A percentile compares a stretch with the other conserved stretches of the same genome.
phyloP scores from a whole-genome alignment of 2,113 vertebrate genomes.

The Tinamus guttatus region DNA sequence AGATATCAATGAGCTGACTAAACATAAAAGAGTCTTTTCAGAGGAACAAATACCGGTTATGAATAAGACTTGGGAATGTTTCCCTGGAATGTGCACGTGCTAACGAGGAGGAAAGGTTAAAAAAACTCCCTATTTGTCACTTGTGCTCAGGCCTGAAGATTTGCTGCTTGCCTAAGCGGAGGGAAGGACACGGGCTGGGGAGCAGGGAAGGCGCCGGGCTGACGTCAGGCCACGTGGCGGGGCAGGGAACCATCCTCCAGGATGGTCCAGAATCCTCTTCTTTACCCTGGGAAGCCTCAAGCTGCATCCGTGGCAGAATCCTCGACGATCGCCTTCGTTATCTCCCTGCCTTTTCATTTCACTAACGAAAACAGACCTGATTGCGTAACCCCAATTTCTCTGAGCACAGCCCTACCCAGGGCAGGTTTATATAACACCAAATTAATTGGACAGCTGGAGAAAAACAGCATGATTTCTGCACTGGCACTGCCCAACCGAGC shows the following conservation, averaged over 20 bases:
- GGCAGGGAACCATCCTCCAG: neutral
- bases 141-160: neutral
- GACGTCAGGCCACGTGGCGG: neutral
- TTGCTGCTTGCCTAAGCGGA: neutral
- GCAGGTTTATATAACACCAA: neutral
- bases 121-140: neutral
- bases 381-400: neutral
- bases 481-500: neutral
- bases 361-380: neutral
- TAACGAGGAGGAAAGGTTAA: neutral
- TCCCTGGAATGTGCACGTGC: slow-evolving; percentile 15
- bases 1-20: neutral
- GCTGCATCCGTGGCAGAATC: fast-evolving
- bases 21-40: neutral
- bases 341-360: neutral
- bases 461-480: neutral
- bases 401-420: neutral
- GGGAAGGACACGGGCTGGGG: neutral
- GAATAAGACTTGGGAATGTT: slow-evolving; percentile 3
- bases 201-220: neutral
- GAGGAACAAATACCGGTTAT: slow-evolving; percentile 2
- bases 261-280: neutral
- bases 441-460: neutral
- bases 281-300: fast-evolving
- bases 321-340: neutral